phyloP scores from a whole-genome alignment of 2,797 vertebrate species.

The Corythornis leucogaster region DNA sequence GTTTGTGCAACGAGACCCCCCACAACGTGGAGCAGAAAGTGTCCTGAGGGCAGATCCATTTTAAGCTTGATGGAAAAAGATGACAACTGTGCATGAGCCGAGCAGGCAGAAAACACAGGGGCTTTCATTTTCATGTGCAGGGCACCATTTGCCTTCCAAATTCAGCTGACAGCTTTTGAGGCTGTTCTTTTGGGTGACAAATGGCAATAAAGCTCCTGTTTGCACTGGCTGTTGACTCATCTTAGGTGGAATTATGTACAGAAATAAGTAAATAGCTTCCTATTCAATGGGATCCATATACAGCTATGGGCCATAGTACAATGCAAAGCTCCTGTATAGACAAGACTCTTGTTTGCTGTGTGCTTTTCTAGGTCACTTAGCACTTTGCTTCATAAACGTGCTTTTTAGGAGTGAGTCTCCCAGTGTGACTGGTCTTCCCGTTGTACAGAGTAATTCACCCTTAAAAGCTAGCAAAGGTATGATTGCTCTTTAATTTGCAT shows the following conservation, averaged over 20 bases:
- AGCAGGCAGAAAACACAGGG: not conserved
- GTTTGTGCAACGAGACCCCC: slow-evolving; percentile 28
- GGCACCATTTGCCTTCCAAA: slow-evolving; percentile 51
- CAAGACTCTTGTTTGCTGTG: slow-evolving; percentile 68
- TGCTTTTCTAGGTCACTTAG: slow-evolving; percentile 72
- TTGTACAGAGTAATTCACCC: slow-evolving; percentile 70
- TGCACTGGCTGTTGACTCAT: slow-evolving; percentile 78
- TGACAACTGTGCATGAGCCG: not conserved
- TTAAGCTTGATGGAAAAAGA: slow-evolving; percentile 21
- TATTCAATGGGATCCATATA: slow-evolving; percentile 58
- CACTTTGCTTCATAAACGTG: slow-evolving; percentile 46
- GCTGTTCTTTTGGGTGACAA: slow-evolving; percentile 69
- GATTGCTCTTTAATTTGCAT: slow-evolving; percentile 61
- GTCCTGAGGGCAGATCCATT: not conserved
- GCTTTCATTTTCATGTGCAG: slow-evolving; percentile 40
- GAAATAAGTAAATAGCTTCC: slow-evolving; percentile 79
- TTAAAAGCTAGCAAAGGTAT: slow-evolving; percentile 60
- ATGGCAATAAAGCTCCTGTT: slow-evolving; percentile 73
- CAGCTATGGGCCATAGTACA: slow-evolving; percentile 57
- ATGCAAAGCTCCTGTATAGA: slow-evolving; percentile 60
- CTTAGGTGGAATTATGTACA: slow-evolving; percentile 80
- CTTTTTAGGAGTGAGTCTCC: slow-evolving; percentile 62
- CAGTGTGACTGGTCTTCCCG: slow-evolving; percentile 53
- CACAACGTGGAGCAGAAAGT: not conserved
- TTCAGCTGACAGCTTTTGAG: slow-evolving; percentile 70